Evolutionary conservation across 2,113 vertebrate genomes (phyloP).

Genomic region (Benitochromis conjunctus): DNA sequence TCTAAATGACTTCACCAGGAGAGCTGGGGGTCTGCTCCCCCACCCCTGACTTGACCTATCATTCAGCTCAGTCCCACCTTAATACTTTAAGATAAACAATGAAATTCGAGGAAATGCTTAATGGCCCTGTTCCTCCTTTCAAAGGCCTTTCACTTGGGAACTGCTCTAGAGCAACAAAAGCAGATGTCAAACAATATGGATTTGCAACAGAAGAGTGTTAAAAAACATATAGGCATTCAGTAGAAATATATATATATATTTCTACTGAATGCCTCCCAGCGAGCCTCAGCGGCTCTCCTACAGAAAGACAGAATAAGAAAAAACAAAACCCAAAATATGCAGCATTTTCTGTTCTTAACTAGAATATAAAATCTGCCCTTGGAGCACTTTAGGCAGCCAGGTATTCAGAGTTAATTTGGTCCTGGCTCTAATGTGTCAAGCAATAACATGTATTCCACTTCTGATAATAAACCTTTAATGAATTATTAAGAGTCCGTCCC

Average conservation of each 20-base stretch:
- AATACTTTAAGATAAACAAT: constrained; percentile 53
- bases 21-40: constrained; percentile 28
- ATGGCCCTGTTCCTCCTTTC: constrained; percentile 43
- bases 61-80: constrained; percentile 30
- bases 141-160: constrained; percentile 2
- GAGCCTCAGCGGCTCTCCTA: neutral
- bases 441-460: constrained; percentile 32
- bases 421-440: constrained; percentile 11
- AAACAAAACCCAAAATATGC: constrained; percentile 2
- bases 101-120: constrained; percentile 54
- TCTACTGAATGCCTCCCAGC: neutral
- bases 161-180: constrained; percentile 23
- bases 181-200: constrained; percentile 19
- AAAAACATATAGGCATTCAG: neutral
- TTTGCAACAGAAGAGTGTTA: neutral
- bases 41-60: constrained; percentile 40
- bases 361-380: constrained; percentile 45
- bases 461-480: constrained; percentile 53
- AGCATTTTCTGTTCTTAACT: constrained; percentile 38
- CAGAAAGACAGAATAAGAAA: neutral
- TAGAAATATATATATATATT: neutral
- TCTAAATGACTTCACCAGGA: constrained; percentile 38
- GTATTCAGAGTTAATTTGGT: constrained; percentile 41
- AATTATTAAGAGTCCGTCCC: constrained; percentile 44
- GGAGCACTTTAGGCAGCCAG: constrained; percentile 32